phyloP scores from a whole-genome alignment of 2,797 vertebrate species.

The Myotis findleyi region DNA sequence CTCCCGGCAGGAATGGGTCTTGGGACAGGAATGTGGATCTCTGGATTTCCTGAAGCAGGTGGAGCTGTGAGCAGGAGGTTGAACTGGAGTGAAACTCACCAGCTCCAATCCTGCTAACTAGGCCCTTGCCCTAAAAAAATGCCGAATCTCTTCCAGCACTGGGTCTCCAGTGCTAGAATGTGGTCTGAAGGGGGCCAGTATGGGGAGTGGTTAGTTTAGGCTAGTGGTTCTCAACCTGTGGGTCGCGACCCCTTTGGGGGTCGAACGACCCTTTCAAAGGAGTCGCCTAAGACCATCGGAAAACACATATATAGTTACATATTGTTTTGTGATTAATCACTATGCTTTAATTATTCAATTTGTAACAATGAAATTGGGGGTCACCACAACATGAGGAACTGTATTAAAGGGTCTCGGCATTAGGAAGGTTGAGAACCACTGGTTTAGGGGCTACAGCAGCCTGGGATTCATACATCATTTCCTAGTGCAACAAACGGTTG shows the following conservation, averaged over 20 bases:
- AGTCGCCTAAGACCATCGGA: too few species aligned
- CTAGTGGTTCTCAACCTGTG: too few species aligned
- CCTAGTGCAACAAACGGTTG: not conserved
- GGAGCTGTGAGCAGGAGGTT: not conserved
- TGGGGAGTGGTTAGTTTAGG: not conserved
- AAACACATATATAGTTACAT: too few species aligned
- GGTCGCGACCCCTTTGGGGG: too few species aligned
- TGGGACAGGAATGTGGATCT: not conserved
- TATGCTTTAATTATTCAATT: too few species aligned
- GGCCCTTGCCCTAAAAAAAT: not conserved
- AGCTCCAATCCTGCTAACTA: not conserved
- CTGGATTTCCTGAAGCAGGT: not conserved
- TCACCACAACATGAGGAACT: too few species aligned
- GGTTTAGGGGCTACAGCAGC: not conserved
- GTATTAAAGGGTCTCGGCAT: too few species aligned
- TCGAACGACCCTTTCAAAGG: too few species aligned
- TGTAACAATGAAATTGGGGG: too few species aligned
- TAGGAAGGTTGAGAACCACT: too few species aligned
- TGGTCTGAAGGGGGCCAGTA: not conserved
- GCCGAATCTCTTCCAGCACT: not conserved
- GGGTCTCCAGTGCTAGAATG: not conserved
- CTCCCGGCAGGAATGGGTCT: not conserved
- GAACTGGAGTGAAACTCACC: not conserved
- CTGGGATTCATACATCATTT: not conserved
- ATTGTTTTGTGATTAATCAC: too few species aligned